Evolutionary conservation across 2,888 invertebrate species (phyloP).

Genomic region (Periphyllus acericola): DNA sequence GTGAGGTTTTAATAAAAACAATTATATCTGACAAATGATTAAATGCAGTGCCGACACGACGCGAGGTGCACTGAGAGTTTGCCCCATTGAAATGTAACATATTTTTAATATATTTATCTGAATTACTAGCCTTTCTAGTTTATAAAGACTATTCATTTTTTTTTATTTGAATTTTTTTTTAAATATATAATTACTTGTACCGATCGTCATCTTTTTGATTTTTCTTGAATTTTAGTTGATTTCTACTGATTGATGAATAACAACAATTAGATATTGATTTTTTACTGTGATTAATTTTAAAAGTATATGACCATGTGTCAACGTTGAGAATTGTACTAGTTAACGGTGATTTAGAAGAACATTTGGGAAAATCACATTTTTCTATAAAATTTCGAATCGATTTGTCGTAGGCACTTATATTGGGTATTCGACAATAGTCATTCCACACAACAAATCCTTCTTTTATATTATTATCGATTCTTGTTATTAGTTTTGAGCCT

Average conservation of each 20-base stretch:
- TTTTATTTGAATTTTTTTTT: background rate
- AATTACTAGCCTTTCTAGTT: background rate
- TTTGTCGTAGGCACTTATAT: constrained; percentile 70
- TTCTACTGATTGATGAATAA: constrained; percentile 66
- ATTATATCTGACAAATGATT: no score
- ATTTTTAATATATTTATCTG: no score
- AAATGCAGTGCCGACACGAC: no score
- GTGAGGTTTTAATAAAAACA: no score
- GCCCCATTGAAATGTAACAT: no score
- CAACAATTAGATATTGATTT: constrained; percentile 65
- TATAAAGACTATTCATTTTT: background rate
- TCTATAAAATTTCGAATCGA: constrained; percentile 72
- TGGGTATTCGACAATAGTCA: constrained; percentile 74
- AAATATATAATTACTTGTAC: constrained; percentile 63
- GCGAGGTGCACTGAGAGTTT: no score
- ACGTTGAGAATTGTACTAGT: constrained; percentile 62
- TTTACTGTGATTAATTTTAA: constrained; percentile 46
- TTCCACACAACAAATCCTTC: constrained; percentile 72
- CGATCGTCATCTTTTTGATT: constrained; percentile 63
- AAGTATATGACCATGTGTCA: constrained; percentile 32
- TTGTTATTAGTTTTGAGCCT: background rate
- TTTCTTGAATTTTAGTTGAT: constrained; percentile 45
- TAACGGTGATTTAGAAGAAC: constrained; percentile 63
- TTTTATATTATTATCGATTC: constrained; percentile 58
- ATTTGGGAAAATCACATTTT: constrained; percentile 69